A percentile compares a stretch with the other conserved stretches of the same genome.
phyloP scores from a whole-genome alignment of 2,113 vertebrate genomes.

The Sarotherodon lohbergeri region DNA sequence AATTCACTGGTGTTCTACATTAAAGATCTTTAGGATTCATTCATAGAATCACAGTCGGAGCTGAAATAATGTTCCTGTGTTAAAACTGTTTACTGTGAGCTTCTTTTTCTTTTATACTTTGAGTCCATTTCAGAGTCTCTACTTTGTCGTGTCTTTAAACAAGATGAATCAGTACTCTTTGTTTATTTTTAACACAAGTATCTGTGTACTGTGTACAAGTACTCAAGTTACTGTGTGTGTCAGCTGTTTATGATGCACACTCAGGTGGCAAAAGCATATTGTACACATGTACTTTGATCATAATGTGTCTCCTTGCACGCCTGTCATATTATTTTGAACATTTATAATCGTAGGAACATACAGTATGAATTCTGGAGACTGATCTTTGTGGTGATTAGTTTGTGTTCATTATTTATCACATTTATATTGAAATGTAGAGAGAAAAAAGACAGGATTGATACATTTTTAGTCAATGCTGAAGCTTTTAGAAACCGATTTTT shows the following conservation, averaged over 20 bases:
- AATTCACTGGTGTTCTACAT: background rate
- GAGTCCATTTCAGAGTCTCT: background rate
- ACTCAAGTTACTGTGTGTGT: background rate
- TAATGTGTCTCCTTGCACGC: background rate
- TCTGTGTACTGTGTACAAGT: background rate
- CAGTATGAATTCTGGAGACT: background rate
- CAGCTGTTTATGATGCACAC: background rate
- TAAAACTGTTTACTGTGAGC: background rate
- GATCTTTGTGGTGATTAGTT: background rate
- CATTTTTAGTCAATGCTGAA: background rate
- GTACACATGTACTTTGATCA: background rate
- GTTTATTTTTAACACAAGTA: background rate
- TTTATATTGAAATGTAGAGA: background rate
- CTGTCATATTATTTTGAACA: background rate
- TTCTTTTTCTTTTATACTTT: background rate
- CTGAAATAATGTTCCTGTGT: background rate
- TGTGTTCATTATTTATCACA: background rate
- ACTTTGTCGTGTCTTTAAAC: background rate
- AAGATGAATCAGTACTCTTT: background rate
- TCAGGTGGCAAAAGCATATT: background rate
- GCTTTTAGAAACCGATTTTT: background rate
- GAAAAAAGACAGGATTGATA: fast-evolving
- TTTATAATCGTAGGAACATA: background rate
- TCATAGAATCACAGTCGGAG: background rate
- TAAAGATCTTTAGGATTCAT: fast-evolving